Evolutionary conservation across 2,888 invertebrate genomes (phyloP).

Genomic region (Oscheius sp.): DNA sequence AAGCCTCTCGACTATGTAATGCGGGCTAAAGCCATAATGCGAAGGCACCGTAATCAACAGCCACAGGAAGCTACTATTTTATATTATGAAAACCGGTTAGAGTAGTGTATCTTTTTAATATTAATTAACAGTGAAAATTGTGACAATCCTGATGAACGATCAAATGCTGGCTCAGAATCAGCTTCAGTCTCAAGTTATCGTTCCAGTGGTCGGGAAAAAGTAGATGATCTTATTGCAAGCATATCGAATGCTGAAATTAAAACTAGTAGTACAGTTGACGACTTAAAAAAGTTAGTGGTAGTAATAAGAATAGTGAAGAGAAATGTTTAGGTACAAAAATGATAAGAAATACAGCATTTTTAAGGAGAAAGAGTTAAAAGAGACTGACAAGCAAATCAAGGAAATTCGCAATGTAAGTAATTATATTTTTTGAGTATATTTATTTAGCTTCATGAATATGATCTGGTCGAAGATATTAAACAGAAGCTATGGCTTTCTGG

Average conservation of each 20-base stretch:
- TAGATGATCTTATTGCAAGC: slow-evolving; percentile 12
- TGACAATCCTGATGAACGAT: neutral
- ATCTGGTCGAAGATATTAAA: slow-evolving; percentile 8
- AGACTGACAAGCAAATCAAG: neutral
- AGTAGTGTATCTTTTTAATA: neutral
- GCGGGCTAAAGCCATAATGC: slow-evolving; percentile 1
- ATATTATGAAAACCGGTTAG: neutral
- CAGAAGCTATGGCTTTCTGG: slow-evolving; percentile 8
- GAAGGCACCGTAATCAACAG: neutral
- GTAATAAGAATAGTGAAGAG: neutral
- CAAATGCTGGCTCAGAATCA: neutral
- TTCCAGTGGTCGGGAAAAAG: neutral
- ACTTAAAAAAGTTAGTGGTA: neutral
- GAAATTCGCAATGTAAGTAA: neutral
- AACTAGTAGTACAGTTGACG: neutral
- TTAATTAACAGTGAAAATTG: neutral
- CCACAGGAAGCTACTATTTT: neutral
- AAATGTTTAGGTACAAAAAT: neutral
- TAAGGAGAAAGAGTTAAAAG: slow-evolving; percentile 13
- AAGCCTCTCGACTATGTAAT: neutral
- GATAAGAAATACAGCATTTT: neutral
- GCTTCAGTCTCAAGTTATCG: slow-evolving; percentile 3
- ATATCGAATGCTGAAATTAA: neutral
- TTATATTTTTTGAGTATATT: neutral
- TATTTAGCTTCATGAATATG: slow-evolving; percentile 8